These are phyloP conservation scores for Aphrophora alni DNA, from an alignment of 2,888 invertebrate genomes.

Conservation along the genomic window DNA sequence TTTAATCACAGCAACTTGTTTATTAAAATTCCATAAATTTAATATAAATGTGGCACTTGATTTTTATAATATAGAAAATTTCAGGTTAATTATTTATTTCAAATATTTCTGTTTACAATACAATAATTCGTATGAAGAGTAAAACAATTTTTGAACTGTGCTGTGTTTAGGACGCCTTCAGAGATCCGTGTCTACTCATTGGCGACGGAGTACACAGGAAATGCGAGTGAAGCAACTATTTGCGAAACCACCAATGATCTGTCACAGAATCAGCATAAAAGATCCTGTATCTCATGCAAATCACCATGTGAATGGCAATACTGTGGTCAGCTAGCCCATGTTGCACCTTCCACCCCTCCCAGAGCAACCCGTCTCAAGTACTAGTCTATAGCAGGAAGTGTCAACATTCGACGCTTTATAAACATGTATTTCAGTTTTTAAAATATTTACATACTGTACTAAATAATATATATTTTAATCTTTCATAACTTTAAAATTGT, in stretches of 20 bases:
- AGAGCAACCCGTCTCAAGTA: constrained; percentile 34
- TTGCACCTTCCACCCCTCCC: constrained; percentile 29
- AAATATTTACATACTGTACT: no score
- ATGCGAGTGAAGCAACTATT: constrained; percentile 33
- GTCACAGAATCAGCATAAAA: constrained; percentile 15
- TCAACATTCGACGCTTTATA: no score
- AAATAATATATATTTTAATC: no score
- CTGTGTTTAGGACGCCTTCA: constrained; percentile 29
- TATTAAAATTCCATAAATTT: no score
- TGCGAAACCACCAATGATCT: constrained; percentile 30
- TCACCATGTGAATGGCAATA: constrained; percentile 32
- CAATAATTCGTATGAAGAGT: no score
- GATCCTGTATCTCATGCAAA: constrained; percentile 27
- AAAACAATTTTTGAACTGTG: not conserved
- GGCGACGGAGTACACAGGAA: constrained; percentile 32
- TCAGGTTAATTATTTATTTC: no score
- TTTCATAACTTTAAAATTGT: no score
- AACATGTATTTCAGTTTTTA: no score
- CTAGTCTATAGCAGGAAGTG: constrained; percentile 21
- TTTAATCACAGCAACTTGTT: no score
- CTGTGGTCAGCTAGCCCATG: constrained; percentile 25
- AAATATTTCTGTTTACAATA: no score
- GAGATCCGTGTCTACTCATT: constrained; percentile 30
- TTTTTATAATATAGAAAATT: no score
- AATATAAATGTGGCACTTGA: no score